Evolutionary conservation across 30 jellyfish, hydroid and myxozoan species (phyloP), one percentile per base, ranked within the genome.

Genomic region (Catostylus mosaicus): DNA sequence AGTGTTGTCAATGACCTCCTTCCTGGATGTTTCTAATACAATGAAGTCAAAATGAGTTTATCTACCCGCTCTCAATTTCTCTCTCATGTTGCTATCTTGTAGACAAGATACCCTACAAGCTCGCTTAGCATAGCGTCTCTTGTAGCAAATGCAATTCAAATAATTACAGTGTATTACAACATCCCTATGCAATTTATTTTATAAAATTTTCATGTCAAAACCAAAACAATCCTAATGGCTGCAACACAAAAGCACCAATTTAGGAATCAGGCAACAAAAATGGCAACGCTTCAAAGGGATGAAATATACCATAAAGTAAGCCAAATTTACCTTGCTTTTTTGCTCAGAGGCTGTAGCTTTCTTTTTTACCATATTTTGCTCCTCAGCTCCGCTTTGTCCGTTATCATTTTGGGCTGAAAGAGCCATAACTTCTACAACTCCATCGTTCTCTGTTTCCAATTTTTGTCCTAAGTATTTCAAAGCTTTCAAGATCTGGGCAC

Each of bases 321-420:
- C 38, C 10, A 59, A 65, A 31, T 20, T 5, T 61, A 63, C 91
- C 78, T 81, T 81, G 67, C 63, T 81, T 57, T 66, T 68, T 26
- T 50, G 36, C 68, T 77, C 88, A 33, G 77, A 60, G 59, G 67
- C 51, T 67, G 51, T 37, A 3, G 75, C 84, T 3, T 50, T 67
- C 68, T 81, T 67, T 33, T 67, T 81, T 26, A 81, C 84, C 77
- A 56, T 47, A 11, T 71, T 79, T 30, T 72, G 80, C 80, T 88
- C 90, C 54, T 78, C 90, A 27, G 90, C 89, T 54, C 96, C 88
- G 79, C 87, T 70, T 67, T 88, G 96, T 50, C 96, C 90, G 73
- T 61, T 67, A 72, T 88, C 96, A 79, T 77, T 78, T 60, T 78
- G 92, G 96, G 90, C 92, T 46, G 96, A 77, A 31, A 88, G 82